Base-by-base conservation (phyloP, 2,113 vertebrate genomes). In the Microtus montanus region DNA sequence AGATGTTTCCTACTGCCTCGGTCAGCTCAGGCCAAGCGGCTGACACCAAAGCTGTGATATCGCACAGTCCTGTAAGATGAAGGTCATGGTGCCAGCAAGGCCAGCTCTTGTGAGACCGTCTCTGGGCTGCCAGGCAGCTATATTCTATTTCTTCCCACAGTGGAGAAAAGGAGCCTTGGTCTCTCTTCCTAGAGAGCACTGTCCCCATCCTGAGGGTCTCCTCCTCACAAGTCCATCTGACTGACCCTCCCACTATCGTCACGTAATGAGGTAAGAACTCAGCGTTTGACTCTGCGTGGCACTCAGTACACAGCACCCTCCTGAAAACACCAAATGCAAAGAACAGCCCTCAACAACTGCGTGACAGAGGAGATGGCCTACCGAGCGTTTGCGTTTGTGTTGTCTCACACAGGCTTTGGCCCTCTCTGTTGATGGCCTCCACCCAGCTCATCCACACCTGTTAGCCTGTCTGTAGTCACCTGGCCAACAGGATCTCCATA, bases 271-370 rank as follows among this genome's bases (percentile, higher is more conserved):
- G 17, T n/a, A 22, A 22, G 41, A 80, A 22, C 54, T n/a, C 58
- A 52, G 15, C 12, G 11, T 3, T 35, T 5, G 13, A 58, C 28
- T 24, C 11, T 35, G 6, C 47, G 52, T 3, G 24, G 38, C 11
- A 5, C 38, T n/a, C 38, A 6, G 30, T 17, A 5, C 28, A 0
- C 8, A 12, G 20, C 6, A 2, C 1, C 17, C 3, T 12, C 63
- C 86, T 49, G 75, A 80, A 71, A 44, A 64, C 75, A n/a, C 79
- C 14, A 6, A 47, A 10, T 5, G 13, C 44, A 79, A 75, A 41
- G 8, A 49, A 64, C 41, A 47, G 54, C 2, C 2, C 52, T 90
- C 24, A 10, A 13, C 7, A 11, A 44, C 75, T 0, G 1, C 17
- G 20, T 1, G 6, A 44, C 8, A 15, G 7, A 33, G 77, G 52